Evolutionary conservation across 2,797 vertebrate species (phyloP).

Genomic region (Gephyroberyx darwinii): DNA sequence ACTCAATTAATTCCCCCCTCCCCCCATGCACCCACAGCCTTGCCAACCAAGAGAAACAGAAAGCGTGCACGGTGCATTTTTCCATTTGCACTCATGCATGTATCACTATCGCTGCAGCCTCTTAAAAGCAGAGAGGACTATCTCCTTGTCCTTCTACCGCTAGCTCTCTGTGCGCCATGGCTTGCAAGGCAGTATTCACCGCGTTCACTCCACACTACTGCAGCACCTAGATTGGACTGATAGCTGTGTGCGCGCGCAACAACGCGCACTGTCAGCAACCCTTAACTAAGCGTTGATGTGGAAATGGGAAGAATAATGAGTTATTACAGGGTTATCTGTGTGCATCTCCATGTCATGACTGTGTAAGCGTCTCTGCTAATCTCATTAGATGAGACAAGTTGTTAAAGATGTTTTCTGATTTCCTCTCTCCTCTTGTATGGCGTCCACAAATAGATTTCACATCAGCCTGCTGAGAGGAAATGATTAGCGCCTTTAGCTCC

Average conservation of each 20-base stretch:
- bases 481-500: conserved; percentile 68
- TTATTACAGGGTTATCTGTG: conserved; percentile 81
- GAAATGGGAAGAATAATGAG: conserved; percentile 79
- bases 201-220: conserved; percentile 47
- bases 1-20: conserved; percentile 26
- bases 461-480: conserved; percentile 70
- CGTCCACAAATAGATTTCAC: conserved; percentile 79
- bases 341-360: conserved; percentile 80
- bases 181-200: conserved; percentile 51
- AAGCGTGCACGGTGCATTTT: conserved; percentile 47
- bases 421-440: conserved; percentile 67
- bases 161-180: conserved; percentile 58
- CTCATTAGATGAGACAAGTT: conserved; percentile 83
- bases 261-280: conserved; percentile 62
- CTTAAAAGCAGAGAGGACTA: conserved; percentile 55
- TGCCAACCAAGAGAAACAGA: conserved; percentile 44
- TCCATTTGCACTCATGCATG: conserved; percentile 75
- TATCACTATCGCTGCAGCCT: conserved; percentile 70
- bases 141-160: conserved; percentile 59
- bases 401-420: conserved; percentile 82
- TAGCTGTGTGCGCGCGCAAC: conserved; percentile 60
- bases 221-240: conserved; percentile 63
- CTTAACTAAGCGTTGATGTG: conserved; percentile 61
- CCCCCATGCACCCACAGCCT: conserved; percentile 29
- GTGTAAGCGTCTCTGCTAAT: conserved; percentile 79